These are phyloP conservation scores for Zalophus californianus DNA, from an alignment of 2,797 vertebrate genomes.

Conservation along the genomic window DNA sequence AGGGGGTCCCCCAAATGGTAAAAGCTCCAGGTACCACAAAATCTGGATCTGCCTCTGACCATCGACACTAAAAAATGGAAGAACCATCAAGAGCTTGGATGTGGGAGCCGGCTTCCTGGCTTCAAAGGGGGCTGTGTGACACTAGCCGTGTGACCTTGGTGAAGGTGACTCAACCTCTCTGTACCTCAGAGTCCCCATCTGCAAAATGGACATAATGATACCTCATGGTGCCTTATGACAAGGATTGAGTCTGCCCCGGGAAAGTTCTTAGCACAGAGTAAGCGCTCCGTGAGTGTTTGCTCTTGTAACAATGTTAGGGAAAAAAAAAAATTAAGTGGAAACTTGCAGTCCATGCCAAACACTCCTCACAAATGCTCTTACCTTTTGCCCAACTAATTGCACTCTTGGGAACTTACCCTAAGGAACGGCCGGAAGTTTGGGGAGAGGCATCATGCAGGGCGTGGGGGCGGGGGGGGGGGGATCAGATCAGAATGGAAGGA, in stretches of 20 bases:
- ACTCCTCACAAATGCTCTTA: background rate
- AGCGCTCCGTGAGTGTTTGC: background rate
- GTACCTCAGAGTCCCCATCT: background rate
- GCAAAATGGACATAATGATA: fast-evolving
- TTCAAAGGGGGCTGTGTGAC: background rate
- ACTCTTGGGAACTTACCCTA: background rate
- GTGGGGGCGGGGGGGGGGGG: fast-evolving
- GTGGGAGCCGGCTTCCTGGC: background rate
- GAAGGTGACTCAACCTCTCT: background rate
- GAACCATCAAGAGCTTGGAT: background rate
- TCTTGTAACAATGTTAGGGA: background rate
- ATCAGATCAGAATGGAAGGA: constrained; percentile 21
- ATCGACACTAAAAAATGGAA: background rate
- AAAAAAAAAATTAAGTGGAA: constrained; percentile 10
- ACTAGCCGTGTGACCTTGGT: background rate
- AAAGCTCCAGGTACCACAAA: background rate
- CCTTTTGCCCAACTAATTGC: background rate
- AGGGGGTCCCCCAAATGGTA: too few relatives aligned
- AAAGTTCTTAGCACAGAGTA: background rate
- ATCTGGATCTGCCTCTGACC: background rate
- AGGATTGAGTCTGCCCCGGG: background rate
- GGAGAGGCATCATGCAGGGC: background rate
- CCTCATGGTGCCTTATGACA: background rate
- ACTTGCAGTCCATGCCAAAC: background rate
- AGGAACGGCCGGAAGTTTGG: background rate